Conservation (phyloP, 2,113 vertebrate species). For the Pachyramphus minor region DNA sequence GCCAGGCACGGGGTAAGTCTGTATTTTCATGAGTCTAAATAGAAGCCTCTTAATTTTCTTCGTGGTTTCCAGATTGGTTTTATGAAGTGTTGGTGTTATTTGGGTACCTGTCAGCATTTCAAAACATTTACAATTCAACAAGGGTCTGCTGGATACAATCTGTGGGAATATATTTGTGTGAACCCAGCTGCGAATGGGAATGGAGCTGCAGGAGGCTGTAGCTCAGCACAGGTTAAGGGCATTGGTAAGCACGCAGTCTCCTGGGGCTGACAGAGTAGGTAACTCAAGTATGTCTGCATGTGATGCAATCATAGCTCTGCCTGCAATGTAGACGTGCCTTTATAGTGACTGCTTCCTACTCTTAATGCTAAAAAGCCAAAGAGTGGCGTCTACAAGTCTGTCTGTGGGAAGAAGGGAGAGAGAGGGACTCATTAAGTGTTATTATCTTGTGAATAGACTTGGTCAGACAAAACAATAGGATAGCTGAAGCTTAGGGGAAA, state of each 20-base stretch:
- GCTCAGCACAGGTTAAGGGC: background rate
- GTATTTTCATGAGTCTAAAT: background rate
- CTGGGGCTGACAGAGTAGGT: background rate
- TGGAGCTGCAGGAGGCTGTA: background rate
- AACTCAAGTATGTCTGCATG: background rate
- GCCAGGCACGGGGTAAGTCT: background rate
- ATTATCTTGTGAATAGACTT: conserved; percentile 59
- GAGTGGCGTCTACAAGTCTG: conserved; percentile 58
- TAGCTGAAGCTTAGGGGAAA: conserved; percentile 27
- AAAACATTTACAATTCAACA: background rate
- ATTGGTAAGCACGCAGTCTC: background rate
- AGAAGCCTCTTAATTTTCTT: background rate
- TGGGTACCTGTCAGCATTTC: background rate
- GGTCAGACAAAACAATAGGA: conserved; percentile 54
- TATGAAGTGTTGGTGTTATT: background rate
- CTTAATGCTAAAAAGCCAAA: background rate
- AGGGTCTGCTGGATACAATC: background rate
- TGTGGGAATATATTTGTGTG: background rate
- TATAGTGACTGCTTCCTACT: conserved; percentile 25
- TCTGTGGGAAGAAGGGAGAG: conserved; percentile 22
- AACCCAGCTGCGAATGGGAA: background rate
- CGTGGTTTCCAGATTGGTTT: background rate
- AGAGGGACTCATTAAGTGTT: conserved; percentile 50
- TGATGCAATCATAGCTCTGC: conserved; percentile 12
- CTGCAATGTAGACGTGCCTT: background rate